These are phyloP conservation scores for Lemur catta DNA, from an alignment of 2,797 vertebrate genomes.

Conservation along the genomic window DNA sequence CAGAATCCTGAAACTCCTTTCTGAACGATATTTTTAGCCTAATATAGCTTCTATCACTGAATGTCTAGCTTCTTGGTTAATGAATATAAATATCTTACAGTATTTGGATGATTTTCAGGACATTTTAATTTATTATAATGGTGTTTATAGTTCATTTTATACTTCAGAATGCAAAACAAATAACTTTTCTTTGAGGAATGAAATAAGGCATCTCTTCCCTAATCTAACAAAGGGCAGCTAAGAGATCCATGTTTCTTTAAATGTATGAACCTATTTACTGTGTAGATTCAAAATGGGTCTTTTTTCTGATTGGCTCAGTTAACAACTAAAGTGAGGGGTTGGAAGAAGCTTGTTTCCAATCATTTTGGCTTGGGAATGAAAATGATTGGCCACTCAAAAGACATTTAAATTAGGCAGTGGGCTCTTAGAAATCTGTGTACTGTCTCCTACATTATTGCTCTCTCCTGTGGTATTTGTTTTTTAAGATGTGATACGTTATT, in stretches of 20 bases:
- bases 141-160: slow-evolving; percentile 5
- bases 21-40: slow-evolving; percentile 32
- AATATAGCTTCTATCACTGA: background rate
- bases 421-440: slow-evolving; percentile 68
- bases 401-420: slow-evolving; percentile 66
- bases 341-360: slow-evolving; percentile 66
- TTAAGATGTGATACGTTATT: slow-evolving; percentile 79
- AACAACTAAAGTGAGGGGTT: slow-evolving; percentile 32
- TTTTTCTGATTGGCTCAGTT: slow-evolving; percentile 78
- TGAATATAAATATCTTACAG: slow-evolving; percentile 30
- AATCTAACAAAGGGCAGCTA: slow-evolving; percentile 38
- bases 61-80: slow-evolving; percentile 32
- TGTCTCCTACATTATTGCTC: slow-evolving; percentile 72
- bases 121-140: slow-evolving; percentile 45
- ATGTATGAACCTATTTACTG: slow-evolving; percentile 42
- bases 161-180: slow-evolving; percentile 43
- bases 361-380: slow-evolving; percentile 67
- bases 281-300: slow-evolving; percentile 58
- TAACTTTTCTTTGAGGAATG: slow-evolving; percentile 35
- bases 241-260: slow-evolving; percentile 59
- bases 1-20: slow-evolving; percentile 32
- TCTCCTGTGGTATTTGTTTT: slow-evolving; percentile 69
- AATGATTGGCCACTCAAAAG: slow-evolving; percentile 68
- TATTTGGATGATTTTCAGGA: slow-evolving; percentile 33
- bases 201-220: slow-evolving; percentile 13